Evolutionary conservation across 2,888 invertebrate species (phyloP).

Genomic region (Anorthoa munda): DNA sequence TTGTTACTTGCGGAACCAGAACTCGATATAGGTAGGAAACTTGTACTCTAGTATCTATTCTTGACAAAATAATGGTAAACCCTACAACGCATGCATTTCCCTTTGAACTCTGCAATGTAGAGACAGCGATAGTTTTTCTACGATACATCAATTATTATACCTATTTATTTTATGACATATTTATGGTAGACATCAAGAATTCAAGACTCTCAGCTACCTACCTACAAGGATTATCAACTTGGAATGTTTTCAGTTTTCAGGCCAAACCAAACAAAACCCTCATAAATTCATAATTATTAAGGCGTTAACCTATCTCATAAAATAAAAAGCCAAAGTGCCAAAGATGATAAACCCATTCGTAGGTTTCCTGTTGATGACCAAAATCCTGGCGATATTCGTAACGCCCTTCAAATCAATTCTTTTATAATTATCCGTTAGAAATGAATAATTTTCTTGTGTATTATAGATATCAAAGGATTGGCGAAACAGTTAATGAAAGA

Average conservation of each 20-base stretch:
- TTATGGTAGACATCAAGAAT: too few relatives aligned
- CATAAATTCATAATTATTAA: too few relatives aligned
- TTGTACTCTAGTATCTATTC: not conserved
- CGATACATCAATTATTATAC: too few relatives aligned
- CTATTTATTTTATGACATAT: too few relatives aligned
- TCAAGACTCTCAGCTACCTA: too few relatives aligned
- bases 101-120: too few relatives aligned
- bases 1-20: slow-evolving; percentile 90
- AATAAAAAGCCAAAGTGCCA: not conserved
- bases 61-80: not conserved
- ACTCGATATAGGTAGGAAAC: slow-evolving; percentile 80
- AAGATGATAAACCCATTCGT: not conserved
- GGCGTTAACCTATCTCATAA: too few relatives aligned
- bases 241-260: too few relatives aligned
- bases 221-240: too few relatives aligned
- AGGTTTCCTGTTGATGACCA: not conserved
- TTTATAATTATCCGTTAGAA: not conserved
- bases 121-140: too few relatives aligned
- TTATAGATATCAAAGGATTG: slow-evolving; percentile 78
- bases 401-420: not conserved
- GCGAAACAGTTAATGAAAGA: slow-evolving; percentile 82
- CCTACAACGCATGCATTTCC: too few relatives aligned
- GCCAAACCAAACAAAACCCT: too few relatives aligned
- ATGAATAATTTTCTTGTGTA: slow-evolving; percentile 30
- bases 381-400: not conserved